Percentiles rank a stretch among this genome's conserved stretches.
phyloP scores from a whole-genome alignment of 2,888 invertebrate species.

The Scrobipalpa atriplicella region DNA sequence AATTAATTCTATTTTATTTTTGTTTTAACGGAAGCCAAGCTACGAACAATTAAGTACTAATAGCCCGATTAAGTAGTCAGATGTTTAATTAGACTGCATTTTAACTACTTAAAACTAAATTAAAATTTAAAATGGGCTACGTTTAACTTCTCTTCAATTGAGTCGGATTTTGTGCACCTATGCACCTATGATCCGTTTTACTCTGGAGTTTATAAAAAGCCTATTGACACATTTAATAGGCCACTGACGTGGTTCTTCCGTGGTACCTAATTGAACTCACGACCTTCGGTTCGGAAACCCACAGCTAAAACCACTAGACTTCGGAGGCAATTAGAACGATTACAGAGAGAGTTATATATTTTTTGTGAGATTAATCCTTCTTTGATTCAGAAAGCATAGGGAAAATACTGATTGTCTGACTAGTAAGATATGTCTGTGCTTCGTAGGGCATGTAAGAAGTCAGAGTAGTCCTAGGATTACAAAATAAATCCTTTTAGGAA shows the following conservation, averaged over 20 bases:
- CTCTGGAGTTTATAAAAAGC: no score
- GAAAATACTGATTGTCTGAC: no score
- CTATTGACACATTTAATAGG: no score
- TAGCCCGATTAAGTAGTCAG: background rate
- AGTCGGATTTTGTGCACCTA: background rate
- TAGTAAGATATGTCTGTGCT: background rate
- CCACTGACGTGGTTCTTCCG: no score
- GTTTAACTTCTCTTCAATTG: background rate
- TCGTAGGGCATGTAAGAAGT: background rate
- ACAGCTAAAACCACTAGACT: no score
- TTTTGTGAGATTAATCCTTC: no score
- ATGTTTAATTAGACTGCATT: slow-evolving; percentile 4
- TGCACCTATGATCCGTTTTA: no score
- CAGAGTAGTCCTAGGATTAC: background rate
- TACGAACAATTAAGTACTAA: background rate
- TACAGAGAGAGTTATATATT: no score
- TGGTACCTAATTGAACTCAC: no score
- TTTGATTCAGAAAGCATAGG: no score
- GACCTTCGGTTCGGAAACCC: no score
- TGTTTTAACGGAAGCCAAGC: background rate
- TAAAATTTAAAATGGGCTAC: background rate
- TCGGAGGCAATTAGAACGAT: no score
- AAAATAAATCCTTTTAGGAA: background rate
- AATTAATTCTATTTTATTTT: background rate
- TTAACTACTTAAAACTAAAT: background rate